A percentile compares a stretch with the other conserved stretches of the same genome.
Evolutionary conservation across 2,113 vertebrate genomes (phyloP).

Genomic region (Gulo gulo): DNA sequence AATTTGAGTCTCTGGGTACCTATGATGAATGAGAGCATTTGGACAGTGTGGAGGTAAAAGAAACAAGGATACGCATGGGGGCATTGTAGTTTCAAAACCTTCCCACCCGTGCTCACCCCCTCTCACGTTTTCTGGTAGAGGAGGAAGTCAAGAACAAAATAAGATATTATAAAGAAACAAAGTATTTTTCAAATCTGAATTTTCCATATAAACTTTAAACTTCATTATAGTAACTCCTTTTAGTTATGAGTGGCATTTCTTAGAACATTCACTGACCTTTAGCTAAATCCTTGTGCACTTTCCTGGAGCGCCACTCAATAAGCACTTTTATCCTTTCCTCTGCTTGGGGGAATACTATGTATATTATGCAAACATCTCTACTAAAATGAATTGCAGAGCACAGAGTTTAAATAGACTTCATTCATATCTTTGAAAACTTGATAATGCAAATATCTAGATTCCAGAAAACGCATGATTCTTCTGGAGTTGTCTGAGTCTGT

Average conservation of each 20-base stretch:
- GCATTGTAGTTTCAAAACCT: not conserved
- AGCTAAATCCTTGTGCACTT: not conserved
- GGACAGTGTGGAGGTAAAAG: not conserved
- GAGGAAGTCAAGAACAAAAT: not conserved
- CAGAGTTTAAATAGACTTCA: not conserved
- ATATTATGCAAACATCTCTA: constrained; percentile 32
- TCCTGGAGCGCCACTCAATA: not conserved
- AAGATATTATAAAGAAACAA: not conserved
- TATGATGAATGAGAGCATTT: not conserved
- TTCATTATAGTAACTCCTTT: not conserved
- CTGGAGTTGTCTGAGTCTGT: not conserved
- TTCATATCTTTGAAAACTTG: constrained; percentile 10
- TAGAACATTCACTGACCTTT: constrained; percentile 56
- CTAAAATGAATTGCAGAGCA: not conserved
- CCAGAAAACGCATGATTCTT: not conserved
- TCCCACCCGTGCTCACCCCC: not conserved
- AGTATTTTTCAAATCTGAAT: not conserved
- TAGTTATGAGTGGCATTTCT: not conserved
- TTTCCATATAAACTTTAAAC: not conserved
- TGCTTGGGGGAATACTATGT: not conserved
- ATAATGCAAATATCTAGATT: not conserved
- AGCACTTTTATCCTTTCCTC: not conserved
- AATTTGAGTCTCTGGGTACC: not conserved
- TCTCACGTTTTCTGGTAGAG: not conserved
- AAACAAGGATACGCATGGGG: not conserved